Evolutionary conservation across 2,888 invertebrate species (phyloP).

Genomic region (Fissipunctia ypsillon): DNA sequence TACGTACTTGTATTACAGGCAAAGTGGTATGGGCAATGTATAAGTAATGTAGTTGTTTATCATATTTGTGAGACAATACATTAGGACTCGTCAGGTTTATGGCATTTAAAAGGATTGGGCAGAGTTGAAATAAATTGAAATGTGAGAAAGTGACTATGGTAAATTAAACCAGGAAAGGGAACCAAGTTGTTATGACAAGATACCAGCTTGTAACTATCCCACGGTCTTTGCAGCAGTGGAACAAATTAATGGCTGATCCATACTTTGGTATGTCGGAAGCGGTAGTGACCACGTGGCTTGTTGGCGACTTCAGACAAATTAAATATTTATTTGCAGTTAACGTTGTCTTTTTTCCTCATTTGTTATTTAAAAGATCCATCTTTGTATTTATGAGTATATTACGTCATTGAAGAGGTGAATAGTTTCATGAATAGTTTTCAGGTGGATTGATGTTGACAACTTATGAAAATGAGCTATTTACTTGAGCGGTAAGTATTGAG

Average conservation of each 20-base stretch:
- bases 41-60: not conserved
- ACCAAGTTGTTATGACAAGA: not conserved
- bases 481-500: not conserved
- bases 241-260: not conserved
- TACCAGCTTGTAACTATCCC: not conserved
- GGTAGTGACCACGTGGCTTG: not conserved
- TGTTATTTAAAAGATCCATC: not conserved
- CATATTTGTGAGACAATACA: not conserved
- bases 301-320: not conserved
- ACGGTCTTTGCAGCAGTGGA: not conserved
- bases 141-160: not conserved
- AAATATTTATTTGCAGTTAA: not conserved
- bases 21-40: slow-evolving; percentile 11
- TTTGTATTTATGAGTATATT: not conserved
- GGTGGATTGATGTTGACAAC: slow-evolving; percentile 35
- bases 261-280: not conserved
- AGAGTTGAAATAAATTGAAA: not conserved
- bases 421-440: slow-evolving; percentile 26
- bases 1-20: slow-evolving; percentile 15
- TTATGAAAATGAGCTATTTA: slow-evolving; percentile 20
- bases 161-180: not conserved
- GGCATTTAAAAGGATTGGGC: not conserved
- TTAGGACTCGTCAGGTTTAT: not conserved
- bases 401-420: slow-evolving; percentile 1
- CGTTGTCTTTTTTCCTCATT: not conserved